phyloP scores from a whole-genome alignment of 2,113 vertebrate species.

The Cheirogaleus medius region DNA sequence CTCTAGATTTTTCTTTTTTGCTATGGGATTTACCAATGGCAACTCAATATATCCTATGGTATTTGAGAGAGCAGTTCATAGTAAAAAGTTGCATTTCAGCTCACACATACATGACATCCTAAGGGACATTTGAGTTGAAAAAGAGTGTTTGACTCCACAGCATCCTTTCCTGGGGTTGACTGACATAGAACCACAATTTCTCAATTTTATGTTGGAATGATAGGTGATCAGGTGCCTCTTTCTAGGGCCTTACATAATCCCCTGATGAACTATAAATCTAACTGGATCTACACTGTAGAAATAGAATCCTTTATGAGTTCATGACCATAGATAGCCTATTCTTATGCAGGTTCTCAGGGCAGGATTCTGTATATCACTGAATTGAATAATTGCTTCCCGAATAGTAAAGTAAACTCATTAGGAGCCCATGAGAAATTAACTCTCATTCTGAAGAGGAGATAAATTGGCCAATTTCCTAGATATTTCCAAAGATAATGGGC shows the following conservation, averaged over 20 bases:
- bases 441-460: conserved; percentile 2
- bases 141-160: background rate
- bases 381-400: conserved; percentile 3
- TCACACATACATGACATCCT: background rate
- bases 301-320: conserved; percentile 31
- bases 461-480: background rate
- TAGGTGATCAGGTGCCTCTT: background rate
- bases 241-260: background rate
- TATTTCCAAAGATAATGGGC: background rate
- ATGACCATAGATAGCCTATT: background rate
- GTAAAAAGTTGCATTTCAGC: background rate
- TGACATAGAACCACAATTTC: background rate
- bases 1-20: background rate
- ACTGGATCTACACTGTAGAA: background rate
- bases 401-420: conserved; percentile 40
- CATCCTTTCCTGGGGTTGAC: background rate
- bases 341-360: background rate
- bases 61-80: background rate
- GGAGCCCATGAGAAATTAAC: conserved; percentile 18
- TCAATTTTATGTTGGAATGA: background rate
- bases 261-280: conserved; percentile 14
- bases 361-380: conserved; percentile 47
- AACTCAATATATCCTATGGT: background rate
- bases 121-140: background rate
- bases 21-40: background rate